phyloP scores from a whole-genome alignment of 2,888 invertebrate species.

The Sminthurinus aureus region DNA sequence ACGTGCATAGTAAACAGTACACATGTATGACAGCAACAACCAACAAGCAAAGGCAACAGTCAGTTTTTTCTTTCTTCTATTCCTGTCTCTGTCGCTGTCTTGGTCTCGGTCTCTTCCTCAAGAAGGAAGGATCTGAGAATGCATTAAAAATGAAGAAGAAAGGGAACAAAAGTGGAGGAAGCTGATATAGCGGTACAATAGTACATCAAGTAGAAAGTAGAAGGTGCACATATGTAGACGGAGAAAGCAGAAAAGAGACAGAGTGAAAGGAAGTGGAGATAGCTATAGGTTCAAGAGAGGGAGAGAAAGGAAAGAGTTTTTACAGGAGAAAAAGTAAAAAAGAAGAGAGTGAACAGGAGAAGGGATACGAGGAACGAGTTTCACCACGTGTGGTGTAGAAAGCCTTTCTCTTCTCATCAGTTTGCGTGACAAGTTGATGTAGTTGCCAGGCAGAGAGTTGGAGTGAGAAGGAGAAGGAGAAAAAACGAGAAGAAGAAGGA shows the following conservation, averaged over 20 bases:
- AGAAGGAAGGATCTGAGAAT: background rate
- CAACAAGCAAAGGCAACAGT: too few relatives aligned
- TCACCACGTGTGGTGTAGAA: slow-evolving; percentile 16
- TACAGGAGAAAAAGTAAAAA: slow-evolving; percentile 20
- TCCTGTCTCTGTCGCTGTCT: background rate
- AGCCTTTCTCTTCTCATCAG: background rate
- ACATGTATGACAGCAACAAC: too few relatives aligned
- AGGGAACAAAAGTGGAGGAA: background rate
- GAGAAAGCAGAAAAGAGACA: background rate
- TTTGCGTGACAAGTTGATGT: slow-evolving; percentile 24
- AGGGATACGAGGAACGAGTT: slow-evolving; percentile 4
- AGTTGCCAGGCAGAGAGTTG: background rate
- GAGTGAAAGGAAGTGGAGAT: slow-evolving; percentile 12
- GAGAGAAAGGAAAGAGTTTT: slow-evolving; percentile 27
- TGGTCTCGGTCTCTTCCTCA: background rate
- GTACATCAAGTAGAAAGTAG: background rate
- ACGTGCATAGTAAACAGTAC: too few relatives aligned
- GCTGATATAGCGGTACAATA: background rate
- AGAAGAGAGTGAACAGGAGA: background rate
- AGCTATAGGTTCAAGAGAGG: background rate
- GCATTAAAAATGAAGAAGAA: background rate
- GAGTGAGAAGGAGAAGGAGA: background rate
- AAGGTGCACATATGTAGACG: background rate
- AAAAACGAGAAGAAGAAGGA: background rate
- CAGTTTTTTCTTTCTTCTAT: too few relatives aligned